A percentile compares a stretch with the other conserved stretches of the same genome.
Conservation (phyloP, 2,797 vertebrate genomes). For the Sebastes kiyomatsui region DNA sequence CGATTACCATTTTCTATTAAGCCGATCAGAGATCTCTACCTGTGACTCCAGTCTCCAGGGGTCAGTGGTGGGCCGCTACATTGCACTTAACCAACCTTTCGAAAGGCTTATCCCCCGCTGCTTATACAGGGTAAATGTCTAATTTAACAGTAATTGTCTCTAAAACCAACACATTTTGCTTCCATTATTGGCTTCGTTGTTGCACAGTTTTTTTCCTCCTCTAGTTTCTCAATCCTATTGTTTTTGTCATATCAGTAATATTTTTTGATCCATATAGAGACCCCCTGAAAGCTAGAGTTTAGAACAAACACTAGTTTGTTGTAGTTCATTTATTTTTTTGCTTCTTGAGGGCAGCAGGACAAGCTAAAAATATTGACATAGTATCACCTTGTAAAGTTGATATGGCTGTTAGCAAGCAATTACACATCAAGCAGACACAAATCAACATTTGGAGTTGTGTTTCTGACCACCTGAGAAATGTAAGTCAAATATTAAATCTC, state of each 20-base stretch:
- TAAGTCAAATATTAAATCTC: neutral
- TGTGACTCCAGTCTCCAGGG: conserved; percentile 49
- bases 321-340: neutral
- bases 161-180: conserved; percentile 6
- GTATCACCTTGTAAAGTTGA: neutral
- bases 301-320: neutral
- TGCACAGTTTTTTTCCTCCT: neutral
- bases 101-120: conserved; percentile 18
- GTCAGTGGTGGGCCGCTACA: conserved; percentile 25
- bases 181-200: neutral
- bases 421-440: neutral
- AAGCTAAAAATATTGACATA: neutral
- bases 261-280: neutral
- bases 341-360: neutral
- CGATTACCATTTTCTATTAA: conserved; percentile 79
- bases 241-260: neutral
- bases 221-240: neutral
- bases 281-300: neutral
- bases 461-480: neutral
- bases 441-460: neutral
- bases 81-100: conserved; percentile 33
- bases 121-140: conserved; percentile 6
- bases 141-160: conserved; percentile 35
- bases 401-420: neutral
- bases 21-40: conserved; percentile 68